A percentile compares a stretch with the other conserved stretches of the same genome.
Evolutionary conservation across 2,888 invertebrate genomes (phyloP).

Genomic region (Odontomyia ornata): DNA sequence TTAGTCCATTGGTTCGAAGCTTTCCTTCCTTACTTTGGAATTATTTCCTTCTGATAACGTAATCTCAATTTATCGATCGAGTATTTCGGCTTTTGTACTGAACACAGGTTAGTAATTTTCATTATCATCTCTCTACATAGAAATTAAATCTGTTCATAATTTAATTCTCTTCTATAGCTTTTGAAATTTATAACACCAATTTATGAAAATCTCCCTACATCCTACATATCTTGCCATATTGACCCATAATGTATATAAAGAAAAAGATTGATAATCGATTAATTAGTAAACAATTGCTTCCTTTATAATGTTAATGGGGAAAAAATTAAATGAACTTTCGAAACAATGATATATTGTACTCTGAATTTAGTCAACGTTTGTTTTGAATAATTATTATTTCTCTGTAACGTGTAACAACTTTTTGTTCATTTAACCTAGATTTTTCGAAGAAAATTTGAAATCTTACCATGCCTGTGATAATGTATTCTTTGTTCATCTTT

Average conservation of each 20-base stretch:
- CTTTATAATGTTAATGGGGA: neutral
- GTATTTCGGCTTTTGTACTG: no score
- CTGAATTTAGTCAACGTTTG: neutral
- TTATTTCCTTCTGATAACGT: no score
- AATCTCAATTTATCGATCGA: no score
- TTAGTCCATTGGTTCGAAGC: no score
- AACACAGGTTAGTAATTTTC: no score
- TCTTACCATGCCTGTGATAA: slow-evolving; percentile 74
- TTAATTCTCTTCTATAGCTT: no score
- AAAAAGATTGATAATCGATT: neutral
- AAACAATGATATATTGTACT: neutral
- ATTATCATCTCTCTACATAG: no score
- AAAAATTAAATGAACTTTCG: neutral
- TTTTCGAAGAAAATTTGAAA: slow-evolving; percentile 38
- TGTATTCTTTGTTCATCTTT: slow-evolving; percentile 67
- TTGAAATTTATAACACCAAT: neutral
- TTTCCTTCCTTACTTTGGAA: no score
- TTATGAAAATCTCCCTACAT: slow-evolving; percentile 2
- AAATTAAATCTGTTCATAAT: no score
- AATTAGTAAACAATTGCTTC: slow-evolving; percentile 16
- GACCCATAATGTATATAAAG: neutral
- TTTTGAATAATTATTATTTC: neutral
- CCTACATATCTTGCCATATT: slow-evolving; percentile 3
- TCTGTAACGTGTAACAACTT: neutral
- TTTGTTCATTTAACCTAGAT: neutral